Percentiles rank a stretch among this genome's conserved stretches.
phyloP scores from a whole-genome alignment of 2,888 invertebrate genomes.

The Trichogramma evanescens region DNA sequence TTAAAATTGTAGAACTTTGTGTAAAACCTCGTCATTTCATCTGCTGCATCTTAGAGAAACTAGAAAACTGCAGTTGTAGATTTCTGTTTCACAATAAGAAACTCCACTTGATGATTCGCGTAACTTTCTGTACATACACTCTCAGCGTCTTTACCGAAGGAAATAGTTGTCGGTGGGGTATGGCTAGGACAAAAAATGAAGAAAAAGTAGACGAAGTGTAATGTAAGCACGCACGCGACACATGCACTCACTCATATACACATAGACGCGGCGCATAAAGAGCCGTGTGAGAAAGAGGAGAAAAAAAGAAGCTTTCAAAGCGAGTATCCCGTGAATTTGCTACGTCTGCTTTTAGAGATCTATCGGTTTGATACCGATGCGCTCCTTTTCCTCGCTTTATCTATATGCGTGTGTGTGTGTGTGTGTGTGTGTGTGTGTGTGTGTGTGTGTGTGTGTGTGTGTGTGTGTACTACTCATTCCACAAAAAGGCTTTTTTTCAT shows the following conservation, averaged over 20 bases:
- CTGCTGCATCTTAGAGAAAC: too few species aligned
- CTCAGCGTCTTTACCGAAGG: neutral
- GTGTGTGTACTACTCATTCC: constrained; percentile 6
- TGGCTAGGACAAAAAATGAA: neutral
- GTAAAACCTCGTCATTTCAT: too few species aligned
- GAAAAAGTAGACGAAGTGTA: too few species aligned
- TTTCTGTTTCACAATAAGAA: neutral
- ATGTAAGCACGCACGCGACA: too few species aligned
- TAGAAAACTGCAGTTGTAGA: too few species aligned
- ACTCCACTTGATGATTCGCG: constrained; percentile 12
- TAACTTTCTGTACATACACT: neutral
- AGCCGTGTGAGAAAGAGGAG: too few species aligned
- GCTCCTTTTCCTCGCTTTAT: neutral
- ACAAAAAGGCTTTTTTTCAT: constrained; percentile 12
- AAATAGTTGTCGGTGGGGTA: neutral
- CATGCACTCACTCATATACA: too few species aligned
- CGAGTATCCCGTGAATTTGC: neutral
- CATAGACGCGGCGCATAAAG: too few species aligned
- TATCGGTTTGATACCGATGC: constrained; percentile 13
- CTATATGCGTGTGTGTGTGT: too few species aligned
- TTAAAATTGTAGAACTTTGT: too few species aligned
- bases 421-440: too few species aligned
- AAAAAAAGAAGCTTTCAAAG: constrained; percentile 14
- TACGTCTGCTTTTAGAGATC: constrained; percentile 14
- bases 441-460: too few species aligned